Conservation (phyloP, 1,140 invertebrate genomes). For the Aricia agestis region DNA sequence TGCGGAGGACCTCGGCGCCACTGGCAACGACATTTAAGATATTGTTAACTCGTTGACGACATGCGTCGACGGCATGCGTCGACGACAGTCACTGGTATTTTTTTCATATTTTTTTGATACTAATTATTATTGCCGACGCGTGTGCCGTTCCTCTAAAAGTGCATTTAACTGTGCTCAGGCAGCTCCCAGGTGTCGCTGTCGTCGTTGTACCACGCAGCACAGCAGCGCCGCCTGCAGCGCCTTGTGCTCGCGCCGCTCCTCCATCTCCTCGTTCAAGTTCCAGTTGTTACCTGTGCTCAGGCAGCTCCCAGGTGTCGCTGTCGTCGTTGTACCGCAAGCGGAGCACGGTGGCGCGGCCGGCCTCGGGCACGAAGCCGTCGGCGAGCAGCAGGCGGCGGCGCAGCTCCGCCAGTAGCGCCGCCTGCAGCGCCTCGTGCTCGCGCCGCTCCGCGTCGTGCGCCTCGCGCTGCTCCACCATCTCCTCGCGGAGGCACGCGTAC, state of each 20-base stretch:
- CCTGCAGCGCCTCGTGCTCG: conserved; percentile 77
- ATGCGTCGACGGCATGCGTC: no score
- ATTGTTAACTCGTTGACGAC: no score
- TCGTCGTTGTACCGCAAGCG: conserved; percentile 92
- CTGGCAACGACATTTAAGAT: conserved; percentile 36
- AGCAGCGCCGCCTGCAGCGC: conserved; percentile 65
- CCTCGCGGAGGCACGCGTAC: conserved; percentile 65
- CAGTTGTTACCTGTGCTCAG: conserved; percentile 49
- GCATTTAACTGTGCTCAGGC: conserved; percentile 62
- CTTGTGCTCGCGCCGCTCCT: conserved; percentile 81
- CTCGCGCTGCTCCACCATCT: conserved; percentile 68
- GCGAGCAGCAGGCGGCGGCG: conserved; percentile 93
- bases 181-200: conserved; percentile 90
- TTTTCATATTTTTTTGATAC: no score
- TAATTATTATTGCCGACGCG: no score
- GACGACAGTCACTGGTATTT: no score
- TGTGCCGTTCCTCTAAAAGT: no score
- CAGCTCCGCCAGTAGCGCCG: conserved; percentile 76
- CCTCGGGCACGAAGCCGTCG: conserved; percentile 96
- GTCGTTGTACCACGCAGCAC: conserved; percentile 92
- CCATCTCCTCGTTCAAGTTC: conserved; percentile 50
- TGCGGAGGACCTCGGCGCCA: conserved; percentile 65
- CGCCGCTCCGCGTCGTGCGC: conserved; percentile 80
- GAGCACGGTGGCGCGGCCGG: conserved; percentile 91
- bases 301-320: conserved; percentile 87